Percentiles rank a stretch among this genome's conserved stretches.
phyloP scores from a whole-genome alignment of 2,113 vertebrate species.

The Tursiops truncatus region DNA sequence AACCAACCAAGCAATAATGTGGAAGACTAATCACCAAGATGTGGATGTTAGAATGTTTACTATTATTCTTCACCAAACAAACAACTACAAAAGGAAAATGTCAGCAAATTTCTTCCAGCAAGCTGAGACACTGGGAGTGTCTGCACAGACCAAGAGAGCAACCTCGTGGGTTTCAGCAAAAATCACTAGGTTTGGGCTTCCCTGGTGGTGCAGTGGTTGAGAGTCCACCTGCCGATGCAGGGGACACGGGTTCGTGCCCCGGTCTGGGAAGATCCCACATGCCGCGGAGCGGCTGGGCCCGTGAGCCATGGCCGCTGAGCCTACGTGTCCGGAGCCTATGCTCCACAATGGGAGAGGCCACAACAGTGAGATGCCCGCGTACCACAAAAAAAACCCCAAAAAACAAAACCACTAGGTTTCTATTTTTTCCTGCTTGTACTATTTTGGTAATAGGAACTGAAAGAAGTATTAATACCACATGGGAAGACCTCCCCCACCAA shows the following conservation, averaged over 20 bases:
- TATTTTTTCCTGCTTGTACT: slow-evolving; percentile 79
- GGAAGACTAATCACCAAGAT: slow-evolving; percentile 70
- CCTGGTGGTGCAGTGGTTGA: too few species aligned
- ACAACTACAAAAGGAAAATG: slow-evolving; percentile 1
- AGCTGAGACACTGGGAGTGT: slow-evolving; percentile 75
- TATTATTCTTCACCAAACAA: slow-evolving; percentile 54
- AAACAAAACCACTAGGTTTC: slow-evolving; percentile 70
- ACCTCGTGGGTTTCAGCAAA: slow-evolving; percentile 78
- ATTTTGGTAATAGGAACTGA: slow-evolving; percentile 80
- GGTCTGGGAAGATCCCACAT: too few species aligned
- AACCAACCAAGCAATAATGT: slow-evolving; percentile 84
- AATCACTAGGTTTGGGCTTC: slow-evolving; percentile 70
- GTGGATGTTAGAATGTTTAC: slow-evolving; percentile 72
- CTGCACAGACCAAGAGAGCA: slow-evolving; percentile 70
- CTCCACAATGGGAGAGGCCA: too few species aligned
- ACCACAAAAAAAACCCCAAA: too few species aligned
- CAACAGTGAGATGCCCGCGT: too few species aligned
- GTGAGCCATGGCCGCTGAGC: too few species aligned
- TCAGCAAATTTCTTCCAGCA: slow-evolving; percentile 61
- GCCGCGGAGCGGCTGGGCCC: too few species aligned
- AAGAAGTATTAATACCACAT: slow-evolving; percentile 73
- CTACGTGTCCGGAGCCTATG: too few species aligned
- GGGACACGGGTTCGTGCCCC: too few species aligned
- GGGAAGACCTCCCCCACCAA: slow-evolving; percentile 73
- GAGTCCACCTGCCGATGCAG: too few species aligned